A percentile compares a stretch with the other conserved stretches of the same genome.
These are phyloP conservation scores for Trichosurus vulpecula DNA, from an alignment of 2,797 vertebrate genomes.

Conservation along the genomic window DNA sequence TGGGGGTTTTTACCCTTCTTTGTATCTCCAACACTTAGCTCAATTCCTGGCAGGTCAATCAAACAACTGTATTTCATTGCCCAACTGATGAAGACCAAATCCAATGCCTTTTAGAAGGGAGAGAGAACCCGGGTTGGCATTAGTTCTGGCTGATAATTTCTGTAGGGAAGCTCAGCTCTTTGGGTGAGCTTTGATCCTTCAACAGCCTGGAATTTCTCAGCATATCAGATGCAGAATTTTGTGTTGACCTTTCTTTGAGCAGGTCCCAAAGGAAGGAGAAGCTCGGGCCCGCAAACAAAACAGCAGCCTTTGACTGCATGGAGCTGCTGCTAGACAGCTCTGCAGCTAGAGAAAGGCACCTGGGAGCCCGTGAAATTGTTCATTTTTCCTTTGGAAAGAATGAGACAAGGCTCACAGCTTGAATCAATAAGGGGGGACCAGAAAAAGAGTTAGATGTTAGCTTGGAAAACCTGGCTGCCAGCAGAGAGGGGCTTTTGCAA, in stretches of 20 bases:
- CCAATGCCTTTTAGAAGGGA: background rate
- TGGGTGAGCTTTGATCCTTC: background rate
- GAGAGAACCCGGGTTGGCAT: background rate
- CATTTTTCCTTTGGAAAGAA: slow-evolving; percentile 20
- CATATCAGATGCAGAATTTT: slow-evolving; percentile 22
- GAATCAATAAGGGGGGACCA: slow-evolving; percentile 2
- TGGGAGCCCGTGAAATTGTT: slow-evolving; percentile 30
- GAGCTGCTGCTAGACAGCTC: slow-evolving; percentile 52
- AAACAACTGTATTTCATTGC: background rate
- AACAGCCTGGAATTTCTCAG: slow-evolving; percentile 14
- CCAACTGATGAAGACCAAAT: background rate
- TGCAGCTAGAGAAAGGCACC: background rate
- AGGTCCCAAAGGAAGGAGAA: slow-evolving; percentile 47
- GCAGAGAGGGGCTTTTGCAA: background rate
- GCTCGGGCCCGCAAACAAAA: slow-evolving; percentile 31
- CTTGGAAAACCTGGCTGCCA: background rate
- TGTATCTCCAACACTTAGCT: background rate
- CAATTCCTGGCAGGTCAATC: background rate
- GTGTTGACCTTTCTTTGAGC: slow-evolving; percentile 39
- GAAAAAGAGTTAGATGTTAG: background rate
- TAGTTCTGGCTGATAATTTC: background rate
- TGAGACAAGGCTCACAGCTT: slow-evolving; percentile 24
- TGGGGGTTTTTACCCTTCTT: background rate
- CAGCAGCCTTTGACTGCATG: background rate
- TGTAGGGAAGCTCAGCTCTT: background rate